These are phyloP conservation scores for Bombus superbus DNA, from an alignment of 1,140 invertebrate species.

Conservation along the genomic window DNA sequence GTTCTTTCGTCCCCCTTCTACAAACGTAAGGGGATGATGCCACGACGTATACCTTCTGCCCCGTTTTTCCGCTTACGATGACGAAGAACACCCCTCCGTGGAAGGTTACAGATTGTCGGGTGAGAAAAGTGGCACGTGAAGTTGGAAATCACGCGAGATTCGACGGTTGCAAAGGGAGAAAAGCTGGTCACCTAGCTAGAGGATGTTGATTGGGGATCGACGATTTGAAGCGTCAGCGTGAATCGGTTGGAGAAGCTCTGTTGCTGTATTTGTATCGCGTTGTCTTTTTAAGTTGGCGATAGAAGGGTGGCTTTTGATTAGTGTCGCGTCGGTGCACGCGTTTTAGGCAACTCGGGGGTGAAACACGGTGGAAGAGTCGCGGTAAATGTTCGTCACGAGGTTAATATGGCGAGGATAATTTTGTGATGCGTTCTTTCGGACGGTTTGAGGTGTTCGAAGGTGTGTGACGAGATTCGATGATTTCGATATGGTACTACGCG, in stretches of 20 bases:
- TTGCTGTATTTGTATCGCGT: conserved; percentile 11
- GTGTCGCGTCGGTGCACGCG: not conserved
- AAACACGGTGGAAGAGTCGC: not conserved
- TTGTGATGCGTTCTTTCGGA: not conserved
- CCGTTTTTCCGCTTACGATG: not conserved
- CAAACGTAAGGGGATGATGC: not conserved
- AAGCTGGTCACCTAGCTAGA: not conserved
- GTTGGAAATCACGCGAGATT: conserved; percentile 71
- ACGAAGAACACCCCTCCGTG: not conserved
- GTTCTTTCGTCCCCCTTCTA: not conserved
- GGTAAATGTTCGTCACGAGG: not conserved
- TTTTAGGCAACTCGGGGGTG: not conserved
- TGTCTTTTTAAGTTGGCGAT: not conserved
- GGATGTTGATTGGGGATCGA: conserved; percentile 35
- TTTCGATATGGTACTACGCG: no score
- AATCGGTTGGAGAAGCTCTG: not conserved
- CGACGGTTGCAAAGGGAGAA: not conserved
- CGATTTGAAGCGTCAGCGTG: conserved; percentile 64
- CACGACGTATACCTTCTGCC: not conserved
- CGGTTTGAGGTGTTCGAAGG: no score
- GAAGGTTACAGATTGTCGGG: conserved; percentile 48
- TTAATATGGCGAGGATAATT: not conserved
- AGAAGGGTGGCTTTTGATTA: not conserved
- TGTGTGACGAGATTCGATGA: no score
- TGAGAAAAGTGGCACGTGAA: conserved; percentile 75